Conservation (phyloP, 2,113 vertebrate genomes). For the Erythrolamprus reginae region DNA sequence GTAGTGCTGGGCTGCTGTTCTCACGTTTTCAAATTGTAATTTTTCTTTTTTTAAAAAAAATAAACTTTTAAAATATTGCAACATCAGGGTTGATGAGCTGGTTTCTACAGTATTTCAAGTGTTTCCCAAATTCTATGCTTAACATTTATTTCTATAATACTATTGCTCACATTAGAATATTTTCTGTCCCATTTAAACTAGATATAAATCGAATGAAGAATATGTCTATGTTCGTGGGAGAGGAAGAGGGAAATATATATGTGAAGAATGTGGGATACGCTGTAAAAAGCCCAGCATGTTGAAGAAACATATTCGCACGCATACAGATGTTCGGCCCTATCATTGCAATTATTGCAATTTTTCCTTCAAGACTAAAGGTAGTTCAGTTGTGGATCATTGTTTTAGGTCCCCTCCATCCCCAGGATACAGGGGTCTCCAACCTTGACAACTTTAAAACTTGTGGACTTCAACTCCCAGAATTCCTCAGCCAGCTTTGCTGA, state of each 20-base stretch:
- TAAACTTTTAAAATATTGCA: background rate
- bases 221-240: constrained; percentile 96
- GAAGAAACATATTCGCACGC: constrained; percentile 97
- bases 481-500: too few species aligned
- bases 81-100: background rate
- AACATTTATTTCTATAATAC: background rate
- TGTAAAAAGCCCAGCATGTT: constrained; percentile 99
- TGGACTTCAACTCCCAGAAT: too few species aligned
- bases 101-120: background rate
- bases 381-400: background rate
- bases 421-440: background rate
- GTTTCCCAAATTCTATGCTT: background rate
- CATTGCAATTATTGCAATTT: constrained; percentile 97
- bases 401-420: background rate
- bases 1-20: background rate
- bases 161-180: background rate
- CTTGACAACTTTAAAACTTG: too few species aligned
- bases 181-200: constrained; percentile 56
- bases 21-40: background rate
- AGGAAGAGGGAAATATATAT: constrained; percentile 96
- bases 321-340: constrained; percentile 94
- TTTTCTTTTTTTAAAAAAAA: background rate
- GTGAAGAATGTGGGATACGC: constrained; percentile 97
- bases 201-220: constrained; percentile 97
- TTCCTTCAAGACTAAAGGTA: constrained; percentile 99